Percentiles rank a stretch among this genome's conserved stretches.
These are phyloP conservation scores for Eilema depressum DNA, from an alignment of 2,888 invertebrate genomes.

Conservation along the genomic window DNA sequence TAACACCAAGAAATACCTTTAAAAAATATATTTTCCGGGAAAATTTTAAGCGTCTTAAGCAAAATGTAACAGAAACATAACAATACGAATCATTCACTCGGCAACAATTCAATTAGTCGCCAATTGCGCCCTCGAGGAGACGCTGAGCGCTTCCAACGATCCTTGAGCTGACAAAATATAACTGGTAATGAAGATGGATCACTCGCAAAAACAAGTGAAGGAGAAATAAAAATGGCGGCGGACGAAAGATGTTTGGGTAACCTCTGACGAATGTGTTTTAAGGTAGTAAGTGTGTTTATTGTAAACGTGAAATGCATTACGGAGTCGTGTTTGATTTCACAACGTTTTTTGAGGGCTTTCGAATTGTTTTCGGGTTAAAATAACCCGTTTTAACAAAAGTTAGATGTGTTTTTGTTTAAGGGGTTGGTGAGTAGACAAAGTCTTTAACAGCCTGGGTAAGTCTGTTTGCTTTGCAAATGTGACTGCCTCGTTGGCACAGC, in stretches of 20 bases:
- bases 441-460: background rate
- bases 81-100: conserved; percentile 51
- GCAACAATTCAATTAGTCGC: conserved; percentile 67
- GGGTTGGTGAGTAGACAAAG: background rate
- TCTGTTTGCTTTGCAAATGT: background rate
- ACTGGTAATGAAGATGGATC: conserved; percentile 68
- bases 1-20: conserved; percentile 11
- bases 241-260: conserved; percentile 33
- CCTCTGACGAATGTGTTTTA: conserved; percentile 19
- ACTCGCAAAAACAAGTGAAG: conserved; percentile 58
- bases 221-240: conserved; percentile 46
- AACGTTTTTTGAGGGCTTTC: conserved; percentile 18
- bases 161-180: conserved; percentile 60
- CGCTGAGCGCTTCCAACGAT: conserved; percentile 41
- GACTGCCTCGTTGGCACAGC: background rate
- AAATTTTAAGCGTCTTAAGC: conserved; percentile 24
- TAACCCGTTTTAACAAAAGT: background rate
- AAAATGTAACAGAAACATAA: conserved; percentile 22
- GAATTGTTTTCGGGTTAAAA: conserved; percentile 16
- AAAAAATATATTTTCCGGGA: conserved; percentile 25
- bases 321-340: conserved; percentile 5
- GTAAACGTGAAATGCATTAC: conserved; percentile 39
- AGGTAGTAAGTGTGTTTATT: conserved; percentile 13
- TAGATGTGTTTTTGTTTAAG: background rate
- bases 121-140: conserved; percentile 52